Conservation (phyloP, 2,888 invertebrate genomes). For the Philereme vetulata region DNA sequence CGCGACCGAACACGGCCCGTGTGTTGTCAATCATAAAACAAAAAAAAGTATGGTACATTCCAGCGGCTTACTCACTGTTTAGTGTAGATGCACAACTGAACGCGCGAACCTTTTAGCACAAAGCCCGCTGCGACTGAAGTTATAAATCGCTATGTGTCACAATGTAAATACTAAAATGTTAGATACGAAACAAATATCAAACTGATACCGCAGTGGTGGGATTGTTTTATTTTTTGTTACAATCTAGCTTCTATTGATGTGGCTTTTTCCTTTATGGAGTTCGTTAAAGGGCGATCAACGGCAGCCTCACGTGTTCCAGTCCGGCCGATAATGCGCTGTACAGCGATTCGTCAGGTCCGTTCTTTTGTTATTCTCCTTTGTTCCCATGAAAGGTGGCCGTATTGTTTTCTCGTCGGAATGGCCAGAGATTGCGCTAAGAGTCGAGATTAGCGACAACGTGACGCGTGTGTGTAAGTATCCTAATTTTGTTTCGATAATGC, state of each 20-base stretch:
- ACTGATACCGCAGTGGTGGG: constrained; percentile 26
- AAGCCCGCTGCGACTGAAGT: constrained; percentile 54
- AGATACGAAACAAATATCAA: constrained; percentile 36
- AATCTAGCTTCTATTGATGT: constrained; percentile 33
- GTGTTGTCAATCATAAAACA: constrained; percentile 82
- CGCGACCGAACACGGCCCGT: constrained; percentile 78
- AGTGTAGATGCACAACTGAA: constrained; percentile 53
- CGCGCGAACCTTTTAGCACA: constrained; percentile 58
- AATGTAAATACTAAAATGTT: constrained; percentile 52
- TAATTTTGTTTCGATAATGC: constrained; percentile 65
- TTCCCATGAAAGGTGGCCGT: constrained; percentile 72
- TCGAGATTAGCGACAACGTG: constrained; percentile 79
- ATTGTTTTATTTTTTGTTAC: constrained; percentile 31
- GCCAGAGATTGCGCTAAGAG: constrained; percentile 77
- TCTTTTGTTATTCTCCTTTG: constrained; percentile 79
- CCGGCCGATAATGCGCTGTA: constrained; percentile 67
- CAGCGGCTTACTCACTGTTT: constrained; percentile 70
- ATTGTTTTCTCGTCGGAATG: constrained; percentile 77
- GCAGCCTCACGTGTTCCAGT: constrained; percentile 61
- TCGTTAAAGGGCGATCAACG: constrained; percentile 61
- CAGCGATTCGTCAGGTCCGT: constrained; percentile 71
- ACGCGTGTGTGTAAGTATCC: constrained; percentile 67
- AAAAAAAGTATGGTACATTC: constrained; percentile 68
- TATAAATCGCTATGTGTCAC: constrained; percentile 53
- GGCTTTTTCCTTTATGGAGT: constrained; percentile 54